Evolutionary conservation across 2,888 invertebrate genomes (phyloP), one percentile per base, ranked within the genome.

Genomic region (Esperia sulphurella): DNA sequence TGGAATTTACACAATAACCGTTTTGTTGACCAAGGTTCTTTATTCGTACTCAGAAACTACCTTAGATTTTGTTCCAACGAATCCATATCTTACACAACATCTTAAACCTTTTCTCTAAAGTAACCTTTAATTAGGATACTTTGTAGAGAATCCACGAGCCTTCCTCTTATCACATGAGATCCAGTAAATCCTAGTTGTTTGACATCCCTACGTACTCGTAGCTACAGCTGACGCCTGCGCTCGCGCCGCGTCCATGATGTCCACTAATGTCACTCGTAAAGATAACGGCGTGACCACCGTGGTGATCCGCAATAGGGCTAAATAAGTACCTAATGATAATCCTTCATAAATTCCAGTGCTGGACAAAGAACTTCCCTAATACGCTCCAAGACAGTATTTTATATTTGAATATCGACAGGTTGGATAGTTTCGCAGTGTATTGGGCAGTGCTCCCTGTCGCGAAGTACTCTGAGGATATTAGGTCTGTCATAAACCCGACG

Each of bases 281-380:
- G 62, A 65, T 72, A 65, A 70, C 53, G 56, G 40, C 43, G 53
- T 49, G 66, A 55, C 65, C 61, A 63, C 64, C 65, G 33, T 52
- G 54, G 49, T 37, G 45, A 28, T 43, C 45, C 30, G 5, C 14
- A 42, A 55, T 21, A 21, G 21, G 54, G 57, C 48, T 51, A 49
- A 48, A 46, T 30, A 35, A 37, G 43, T 47, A 43, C 8, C 33
- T 3, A 33, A 46, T 35, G 14, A 10, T 14, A 28, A 33, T 21
- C 21, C 10, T 12, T n/a, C n/a, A n/a, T n/a, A n/a, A n/a, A n/a
- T n/a, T n/a, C n/a, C n/a, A n/a, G n/a, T n/a, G n/a, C n/a, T n/a
- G n/a, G n/a, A n/a, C n/a, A n/a, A n/a, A n/a, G n/a, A n/a, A n/a
- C n/a, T n/a, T n/a, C n/a, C n/a, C n/a, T n/a, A n/a, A n/a, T n/a